Evolutionary conservation across 2,113 vertebrate genomes (phyloP), one percentile per base, ranked within the genome.

Genomic region (Macroglossus sobrinus): DNA sequence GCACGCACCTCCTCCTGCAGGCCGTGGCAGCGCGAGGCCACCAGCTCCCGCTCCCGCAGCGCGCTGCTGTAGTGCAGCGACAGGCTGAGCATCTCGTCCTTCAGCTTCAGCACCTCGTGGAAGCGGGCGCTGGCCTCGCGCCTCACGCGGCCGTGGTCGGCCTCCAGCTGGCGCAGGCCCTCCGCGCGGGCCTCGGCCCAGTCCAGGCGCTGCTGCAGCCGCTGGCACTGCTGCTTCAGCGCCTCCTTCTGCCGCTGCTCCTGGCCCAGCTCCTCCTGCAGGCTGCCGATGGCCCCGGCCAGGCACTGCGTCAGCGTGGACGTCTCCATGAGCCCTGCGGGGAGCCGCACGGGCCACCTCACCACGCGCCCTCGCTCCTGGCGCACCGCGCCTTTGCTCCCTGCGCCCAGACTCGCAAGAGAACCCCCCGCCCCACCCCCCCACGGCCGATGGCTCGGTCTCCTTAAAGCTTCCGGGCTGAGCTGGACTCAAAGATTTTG

Each of bases 291-390:
- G 0, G 99, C 99, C 26, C 98, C 97, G 6, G 99, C 99, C 95
- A 99, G 98, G 90, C 99, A 99, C 96, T 99, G 99, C 0, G 99
- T 99, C 98, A 99, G 96, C 98, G 99, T 99, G 0, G 99, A 99
- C 75, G 98, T 99, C 96, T 99, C 99, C 66, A 99, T 99, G 90
- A 99, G 98, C 38, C 99, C 99, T 99, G 98, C 0, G 0, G 66
- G 22, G 0, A 7, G 5, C 13, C 10, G 7, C 24, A 0, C 26
- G 26, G 24, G n/a, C 59, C 1, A 16, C 35, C 3, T 12, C 14
- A 68, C 50, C 16, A 12, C 12, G 21, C 9, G 19, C 43, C 30
- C 3, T 22, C 35, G 2, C 1, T 15, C 35, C 50, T 9, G 1
- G 0, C 7, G 3, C 8, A 7, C 61, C 28, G 3, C 33, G 8